These are phyloP conservation scores for Rallus limicola DNA, from an alignment of 2,113 vertebrate genomes.

Conservation along the genomic window DNA sequence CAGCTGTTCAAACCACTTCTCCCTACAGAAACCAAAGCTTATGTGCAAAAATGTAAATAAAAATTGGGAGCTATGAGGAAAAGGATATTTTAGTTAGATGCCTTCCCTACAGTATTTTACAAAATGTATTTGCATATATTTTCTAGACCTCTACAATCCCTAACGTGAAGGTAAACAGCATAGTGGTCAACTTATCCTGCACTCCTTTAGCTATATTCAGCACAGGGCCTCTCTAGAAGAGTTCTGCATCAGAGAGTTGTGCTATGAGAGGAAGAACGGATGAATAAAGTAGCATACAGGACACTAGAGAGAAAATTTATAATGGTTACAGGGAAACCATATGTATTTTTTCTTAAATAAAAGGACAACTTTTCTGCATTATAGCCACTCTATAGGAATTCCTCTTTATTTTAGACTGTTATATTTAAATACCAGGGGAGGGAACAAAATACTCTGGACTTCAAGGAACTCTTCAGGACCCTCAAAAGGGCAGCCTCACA, in stretches of 20 bases:
- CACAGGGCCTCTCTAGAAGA: background rate
- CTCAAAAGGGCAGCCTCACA: background rate
- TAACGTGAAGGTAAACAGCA: background rate
- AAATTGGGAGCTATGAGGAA: background rate
- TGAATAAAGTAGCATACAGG: background rate
- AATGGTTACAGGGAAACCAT: background rate
- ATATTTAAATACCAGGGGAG: background rate
- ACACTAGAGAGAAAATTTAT: background rate
- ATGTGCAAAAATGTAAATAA: rapidly evolving
- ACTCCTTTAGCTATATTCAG: background rate
- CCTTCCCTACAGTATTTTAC: background rate
- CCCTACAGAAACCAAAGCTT: background rate
- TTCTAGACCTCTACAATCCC: background rate
- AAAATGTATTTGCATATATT: background rate
- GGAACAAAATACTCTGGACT: background rate
- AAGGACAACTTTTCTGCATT: background rate
- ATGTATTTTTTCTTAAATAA: background rate
- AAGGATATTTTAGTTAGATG: background rate
- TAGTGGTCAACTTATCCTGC: background rate
- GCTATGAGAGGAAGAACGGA: background rate
- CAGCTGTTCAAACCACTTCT: background rate
- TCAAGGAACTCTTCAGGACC: background rate
- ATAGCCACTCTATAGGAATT: background rate
- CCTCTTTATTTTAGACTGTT: background rate
- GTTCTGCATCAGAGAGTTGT: background rate